Base-by-base conservation (phyloP, 2,888 invertebrate species). In the Morpho achilles region DNA sequence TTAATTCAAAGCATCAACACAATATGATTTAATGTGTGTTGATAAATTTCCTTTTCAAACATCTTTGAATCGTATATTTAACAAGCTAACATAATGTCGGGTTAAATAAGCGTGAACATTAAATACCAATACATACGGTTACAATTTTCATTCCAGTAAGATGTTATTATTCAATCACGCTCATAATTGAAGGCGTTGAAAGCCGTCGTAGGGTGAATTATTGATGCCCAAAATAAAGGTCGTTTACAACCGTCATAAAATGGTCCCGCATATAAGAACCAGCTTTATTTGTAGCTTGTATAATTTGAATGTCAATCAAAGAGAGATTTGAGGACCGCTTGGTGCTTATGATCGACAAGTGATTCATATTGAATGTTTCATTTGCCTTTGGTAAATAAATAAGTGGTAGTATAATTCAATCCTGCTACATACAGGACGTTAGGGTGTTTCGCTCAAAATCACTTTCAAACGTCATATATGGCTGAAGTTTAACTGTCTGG, bases 171-270 rank as follows among this genome's bases (percentile, higher is more conserved):
- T 60, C 61, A 61, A 60, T 56, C 60, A 58, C 49, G 60, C 43
- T 67, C 64, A 67, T 67, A 67, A 69, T 62, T 68, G 63, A 58
- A 59, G 61, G 62, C 59, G 66, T 64, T 57, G 59, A 58, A 60
- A 59, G 62, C 48, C 60, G 50, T 8, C 57, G 59, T 45, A 51
- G 47, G 49, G 55, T 60, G 53, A 58, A 58, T 58, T 53, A 60
- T 63, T 63, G 55, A 32, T 55, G 48, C 54, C 52, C 58, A 53
- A 63, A 60, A 63, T 60, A 60, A 59, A 59, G 57, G 47, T 50
- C 53, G 46, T 51, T 58, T 60, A 56, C 58, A 44, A 49, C 47
- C 50, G 53, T 56, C 63, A 51, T 63, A 60, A 63, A 60, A 56
- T 41, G 50, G 41, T 52, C 45, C 32, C 50, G 46, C 39, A 44